phyloP scores from a whole-genome alignment of 2,797 vertebrate genomes.

The Callimico goeldii region DNA sequence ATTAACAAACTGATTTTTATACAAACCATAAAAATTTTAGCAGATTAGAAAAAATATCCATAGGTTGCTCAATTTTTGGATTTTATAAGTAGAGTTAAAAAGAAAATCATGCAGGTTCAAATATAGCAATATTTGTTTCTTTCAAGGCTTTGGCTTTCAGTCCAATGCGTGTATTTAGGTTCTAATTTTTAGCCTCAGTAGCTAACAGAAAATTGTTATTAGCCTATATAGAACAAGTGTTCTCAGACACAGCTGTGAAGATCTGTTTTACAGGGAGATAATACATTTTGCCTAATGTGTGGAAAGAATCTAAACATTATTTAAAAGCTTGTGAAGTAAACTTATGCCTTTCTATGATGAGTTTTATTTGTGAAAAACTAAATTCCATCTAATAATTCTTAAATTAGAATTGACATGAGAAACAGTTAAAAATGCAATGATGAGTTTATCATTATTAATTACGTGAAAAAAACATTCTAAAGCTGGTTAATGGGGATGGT shows the following conservation, averaged over 20 bases:
- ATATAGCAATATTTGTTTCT: conserved; percentile 40
- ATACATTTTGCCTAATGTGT: neutral
- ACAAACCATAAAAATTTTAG: conserved; percentile 51
- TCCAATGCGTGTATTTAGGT: neutral
- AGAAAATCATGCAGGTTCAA: conserved; percentile 43
- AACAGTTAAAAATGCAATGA: neutral
- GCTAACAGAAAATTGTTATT: neutral
- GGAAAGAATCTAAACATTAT: conserved; percentile 6
- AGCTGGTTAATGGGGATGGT: neutral
- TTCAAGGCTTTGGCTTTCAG: conserved; percentile 25
- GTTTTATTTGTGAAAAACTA: conserved; percentile 19
- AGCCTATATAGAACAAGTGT: neutral
- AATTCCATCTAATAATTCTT: neutral
- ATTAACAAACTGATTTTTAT: conserved; percentile 55
- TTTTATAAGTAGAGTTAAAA: conserved; percentile 47
- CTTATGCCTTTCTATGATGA: neutral
- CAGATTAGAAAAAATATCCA: conserved; percentile 53
- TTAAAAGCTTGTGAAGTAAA: neutral
- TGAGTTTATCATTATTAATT: neutral
- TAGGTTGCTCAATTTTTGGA: conserved; percentile 56
- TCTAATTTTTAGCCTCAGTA: neutral
- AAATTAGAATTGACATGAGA: neutral
- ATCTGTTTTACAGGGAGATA: neutral
- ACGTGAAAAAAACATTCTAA: neutral
- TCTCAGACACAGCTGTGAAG: neutral